These are phyloP conservation scores for Seira musarum DNA, from an alignment of 2,888 invertebrate species.

Conservation along the genomic window DNA sequence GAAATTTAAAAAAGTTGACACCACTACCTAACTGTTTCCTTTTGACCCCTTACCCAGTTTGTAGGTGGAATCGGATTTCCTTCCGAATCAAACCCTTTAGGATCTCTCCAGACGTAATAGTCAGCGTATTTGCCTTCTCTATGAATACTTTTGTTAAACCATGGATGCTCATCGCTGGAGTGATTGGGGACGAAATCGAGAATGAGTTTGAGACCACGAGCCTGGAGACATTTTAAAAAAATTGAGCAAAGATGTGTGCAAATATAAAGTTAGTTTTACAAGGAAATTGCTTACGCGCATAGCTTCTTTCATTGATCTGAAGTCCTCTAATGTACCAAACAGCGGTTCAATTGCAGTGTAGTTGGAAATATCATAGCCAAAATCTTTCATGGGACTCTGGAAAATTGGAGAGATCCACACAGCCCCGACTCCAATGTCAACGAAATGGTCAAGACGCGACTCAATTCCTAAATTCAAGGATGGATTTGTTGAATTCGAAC, in stretches of 20 bases:
- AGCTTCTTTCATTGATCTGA: conserved; percentile 75
- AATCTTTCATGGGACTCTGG: conserved; percentile 86
- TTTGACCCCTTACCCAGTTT: conserved; percentile 73
- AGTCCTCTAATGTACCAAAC: conserved; percentile 84
- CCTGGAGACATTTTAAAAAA: no score
- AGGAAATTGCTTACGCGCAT: no score
- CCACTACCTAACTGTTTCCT: no score
- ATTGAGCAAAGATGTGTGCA: no score
- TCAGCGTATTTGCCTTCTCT: conserved; percentile 78
- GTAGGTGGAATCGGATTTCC: conserved; percentile 69
- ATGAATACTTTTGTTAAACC: conserved; percentile 81
- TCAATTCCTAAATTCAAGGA: no score
- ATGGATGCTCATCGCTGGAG: conserved; percentile 79
- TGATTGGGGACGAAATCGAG: conserved; percentile 85
- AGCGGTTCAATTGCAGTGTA: conserved; percentile 81
- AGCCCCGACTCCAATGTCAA: conserved; percentile 81
- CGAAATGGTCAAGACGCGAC: conserved; percentile 75
- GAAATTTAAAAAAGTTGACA: no score
- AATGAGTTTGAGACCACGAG: conserved; percentile 78
- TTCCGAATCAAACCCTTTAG: conserved; percentile 70
- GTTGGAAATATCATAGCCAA: conserved; percentile 90
- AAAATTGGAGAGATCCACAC: conserved; percentile 78
- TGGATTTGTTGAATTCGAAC: no score
- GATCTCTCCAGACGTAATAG: conserved; percentile 87
- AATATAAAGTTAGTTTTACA: no score